Evolutionary conservation across 2,888 invertebrate genomes (phyloP).

Genomic region (Arenicola marina): DNA sequence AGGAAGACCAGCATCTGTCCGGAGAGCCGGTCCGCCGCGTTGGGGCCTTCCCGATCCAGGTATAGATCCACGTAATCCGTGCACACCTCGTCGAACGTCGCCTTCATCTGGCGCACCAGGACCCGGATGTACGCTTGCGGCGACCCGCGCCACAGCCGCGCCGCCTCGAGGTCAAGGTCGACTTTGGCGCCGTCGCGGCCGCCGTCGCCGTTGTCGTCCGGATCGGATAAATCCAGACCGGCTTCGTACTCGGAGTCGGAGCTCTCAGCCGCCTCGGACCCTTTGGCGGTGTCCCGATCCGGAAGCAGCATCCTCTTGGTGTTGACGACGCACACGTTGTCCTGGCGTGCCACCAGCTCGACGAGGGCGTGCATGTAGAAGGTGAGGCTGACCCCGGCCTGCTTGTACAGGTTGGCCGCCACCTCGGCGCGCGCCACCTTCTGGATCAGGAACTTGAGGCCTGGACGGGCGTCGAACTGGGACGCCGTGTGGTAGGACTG

Average conservation of each 20-base stretch:
- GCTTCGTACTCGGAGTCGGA: no score
- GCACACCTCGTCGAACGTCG: conserved; percentile 53
- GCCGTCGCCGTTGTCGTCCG: no score
- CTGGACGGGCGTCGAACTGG: conserved; percentile 88
- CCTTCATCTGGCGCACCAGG: conserved; percentile 45
- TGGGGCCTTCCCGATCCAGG: conserved; percentile 49
- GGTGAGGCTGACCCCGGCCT: conserved; percentile 89
- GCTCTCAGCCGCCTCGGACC: no score
- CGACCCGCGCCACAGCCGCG: not conserved
- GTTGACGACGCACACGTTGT: conserved; percentile 17
- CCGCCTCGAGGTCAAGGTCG: no score
- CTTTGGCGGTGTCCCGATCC: not conserved
- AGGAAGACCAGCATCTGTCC: conserved; percentile 68
- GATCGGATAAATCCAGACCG: no score
- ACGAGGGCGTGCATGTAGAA: conserved; percentile 79
- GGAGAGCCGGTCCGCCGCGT: conserved; percentile 54
- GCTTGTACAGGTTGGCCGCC: conserved; percentile 64
- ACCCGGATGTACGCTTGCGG: conserved; percentile 13
- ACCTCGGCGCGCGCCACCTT: conserved; percentile 66
- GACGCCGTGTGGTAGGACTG: conserved; percentile 80
- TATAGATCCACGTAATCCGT: conserved; percentile 53
- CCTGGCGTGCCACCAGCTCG: conserved; percentile 73
- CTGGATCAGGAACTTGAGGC: conserved; percentile 89
- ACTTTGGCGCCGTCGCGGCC: no score
- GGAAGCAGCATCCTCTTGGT: conserved; percentile 23